A percentile compares a stretch with the other conserved stretches of the same genome.
Evolutionary conservation across 2,113 vertebrate species (phyloP).

Genomic region (Opisthocomus hoazin): DNA sequence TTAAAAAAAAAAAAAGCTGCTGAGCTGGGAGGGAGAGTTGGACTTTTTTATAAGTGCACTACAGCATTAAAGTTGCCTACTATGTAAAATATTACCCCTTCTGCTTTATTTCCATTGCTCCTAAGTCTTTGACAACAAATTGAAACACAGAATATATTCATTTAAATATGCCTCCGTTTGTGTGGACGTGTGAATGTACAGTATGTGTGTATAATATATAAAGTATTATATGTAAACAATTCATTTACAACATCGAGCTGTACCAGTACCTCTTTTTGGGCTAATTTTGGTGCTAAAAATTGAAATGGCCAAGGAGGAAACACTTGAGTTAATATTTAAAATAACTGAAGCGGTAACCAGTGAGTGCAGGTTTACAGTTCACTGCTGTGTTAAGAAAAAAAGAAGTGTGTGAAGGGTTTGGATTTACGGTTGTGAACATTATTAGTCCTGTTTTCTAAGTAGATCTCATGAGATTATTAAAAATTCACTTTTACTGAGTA

Average conservation of each 20-base stretch:
- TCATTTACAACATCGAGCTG: constrained; percentile 62
- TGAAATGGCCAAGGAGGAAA: constrained; percentile 74
- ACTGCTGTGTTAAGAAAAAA: constrained; percentile 67
- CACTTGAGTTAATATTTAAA: constrained; percentile 69
- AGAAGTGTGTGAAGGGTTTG: constrained; percentile 74
- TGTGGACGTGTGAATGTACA: constrained; percentile 70
- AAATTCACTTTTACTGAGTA: constrained; percentile 75
- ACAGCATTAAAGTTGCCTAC: constrained; percentile 83
- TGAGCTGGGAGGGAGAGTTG: constrained; percentile 74
- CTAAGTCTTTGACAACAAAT: constrained; percentile 55
- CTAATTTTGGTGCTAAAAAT: constrained; percentile 78
- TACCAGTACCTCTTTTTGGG: constrained; percentile 67
- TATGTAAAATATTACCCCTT: constrained; percentile 77
- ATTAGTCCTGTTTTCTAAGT: constrained; percentile 77
- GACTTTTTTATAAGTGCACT: constrained; percentile 83
- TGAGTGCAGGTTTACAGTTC: constrained; percentile 75
- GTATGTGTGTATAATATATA: constrained; percentile 71
- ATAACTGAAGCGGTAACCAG: constrained; percentile 62
- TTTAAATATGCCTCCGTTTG: constrained; percentile 68
- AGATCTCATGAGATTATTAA: constrained; percentile 78
- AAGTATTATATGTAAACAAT: constrained; percentile 55
- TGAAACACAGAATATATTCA: constrained; percentile 65
- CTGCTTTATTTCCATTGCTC: constrained; percentile 76
- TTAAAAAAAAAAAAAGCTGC: constrained; percentile 75
- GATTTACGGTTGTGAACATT: constrained; percentile 79